Evolutionary conservation across 2,113 vertebrate genomes (phyloP).

Genomic region (Prionailurus bengalensis): DNA sequence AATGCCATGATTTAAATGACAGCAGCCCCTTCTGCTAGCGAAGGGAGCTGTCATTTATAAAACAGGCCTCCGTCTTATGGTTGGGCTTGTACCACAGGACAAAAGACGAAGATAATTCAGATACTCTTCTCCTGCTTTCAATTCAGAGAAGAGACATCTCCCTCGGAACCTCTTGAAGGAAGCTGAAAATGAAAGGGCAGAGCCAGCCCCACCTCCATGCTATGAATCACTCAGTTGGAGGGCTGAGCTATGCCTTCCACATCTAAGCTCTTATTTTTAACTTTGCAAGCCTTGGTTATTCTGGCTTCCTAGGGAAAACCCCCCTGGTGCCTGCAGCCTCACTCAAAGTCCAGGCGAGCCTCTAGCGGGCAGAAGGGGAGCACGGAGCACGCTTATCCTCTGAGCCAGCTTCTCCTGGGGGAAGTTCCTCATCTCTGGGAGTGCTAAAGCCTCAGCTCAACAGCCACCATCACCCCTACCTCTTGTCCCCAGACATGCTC

Average conservation of each 20-base stretch:
- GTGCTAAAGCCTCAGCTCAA: not conserved
- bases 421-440: not conserved
- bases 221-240: conserved; percentile 37
- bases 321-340: not conserved
- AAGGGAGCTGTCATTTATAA: not conserved
- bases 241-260: not conserved
- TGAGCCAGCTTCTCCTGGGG: not conserved
- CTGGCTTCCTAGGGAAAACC: conserved; percentile 50
- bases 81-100: not conserved
- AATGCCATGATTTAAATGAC: not conserved
- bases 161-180: conserved; percentile 7
- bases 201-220: not conserved
- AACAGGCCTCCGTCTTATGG: not conserved
- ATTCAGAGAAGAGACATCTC: not conserved
- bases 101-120: not conserved
- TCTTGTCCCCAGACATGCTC: not conserved
- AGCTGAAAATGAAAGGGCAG: conserved; percentile 43
- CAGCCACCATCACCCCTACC: rapidly evolving
- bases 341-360: not conserved
- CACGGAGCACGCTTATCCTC: not conserved
- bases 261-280: conserved; percentile 60
- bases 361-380: not conserved
- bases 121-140: not conserved
- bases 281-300: conserved; percentile 25
- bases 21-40: not conserved